phyloP scores from a whole-genome alignment of 2,113 vertebrate species.

The Amphiprion percula region DNA sequence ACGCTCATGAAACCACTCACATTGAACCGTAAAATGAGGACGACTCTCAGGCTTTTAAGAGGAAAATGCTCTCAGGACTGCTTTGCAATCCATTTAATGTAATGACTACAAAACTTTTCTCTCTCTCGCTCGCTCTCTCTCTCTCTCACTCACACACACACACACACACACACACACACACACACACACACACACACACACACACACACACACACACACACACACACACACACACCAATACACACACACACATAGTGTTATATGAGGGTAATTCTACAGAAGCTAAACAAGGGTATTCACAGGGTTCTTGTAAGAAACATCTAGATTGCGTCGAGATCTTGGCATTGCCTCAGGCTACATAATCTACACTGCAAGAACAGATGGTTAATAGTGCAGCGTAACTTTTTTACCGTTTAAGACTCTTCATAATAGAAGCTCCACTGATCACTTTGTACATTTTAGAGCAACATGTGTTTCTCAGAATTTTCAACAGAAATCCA shows the following conservation, averaged over 20 bases:
- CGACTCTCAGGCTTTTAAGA: conserved; percentile 58
- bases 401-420: not conserved
- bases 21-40: conserved; percentile 42
- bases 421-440: not conserved
- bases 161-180: conserved; percentile 3
- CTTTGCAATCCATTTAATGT: conserved; percentile 60
- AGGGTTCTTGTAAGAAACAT: conserved; percentile 6
- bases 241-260: not conserved
- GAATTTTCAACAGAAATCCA: not conserved
- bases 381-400: not conserved
- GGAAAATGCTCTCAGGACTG: conserved; percentile 56
- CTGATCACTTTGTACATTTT: not conserved
- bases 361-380: conserved; percentile 23
- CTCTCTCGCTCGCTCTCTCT: too few species aligned
- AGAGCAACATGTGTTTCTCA: not conserved
- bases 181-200: too few species aligned
- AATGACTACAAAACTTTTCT: conserved; percentile 41
- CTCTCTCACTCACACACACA: not conserved
- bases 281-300: conserved; percentile 33
- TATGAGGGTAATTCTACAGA: conserved; percentile 40
- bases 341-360: conserved; percentile 25
- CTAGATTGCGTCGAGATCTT: conserved; percentile 29
- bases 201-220: not conserved
- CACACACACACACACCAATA: conserved; percentile 25
- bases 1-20: conserved; percentile 58